Evolutionary conservation across 2,888 invertebrate species (phyloP).

Genomic region (Seira musarum): DNA sequence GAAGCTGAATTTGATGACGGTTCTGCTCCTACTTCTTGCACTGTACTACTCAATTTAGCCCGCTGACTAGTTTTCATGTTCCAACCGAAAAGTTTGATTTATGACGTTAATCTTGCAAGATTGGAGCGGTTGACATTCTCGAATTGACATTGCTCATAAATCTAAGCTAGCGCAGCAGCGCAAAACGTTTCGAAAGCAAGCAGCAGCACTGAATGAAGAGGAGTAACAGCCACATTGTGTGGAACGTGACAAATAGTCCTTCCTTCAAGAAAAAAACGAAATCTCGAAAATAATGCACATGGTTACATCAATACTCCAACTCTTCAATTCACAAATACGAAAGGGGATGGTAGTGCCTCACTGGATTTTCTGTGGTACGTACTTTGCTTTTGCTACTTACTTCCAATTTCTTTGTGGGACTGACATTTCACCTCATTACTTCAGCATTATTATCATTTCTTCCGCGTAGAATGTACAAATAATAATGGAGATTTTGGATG

Average conservation of each 20-base stretch:
- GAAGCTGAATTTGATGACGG: too few species aligned
- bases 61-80: conserved; percentile 26
- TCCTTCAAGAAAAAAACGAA: background rate
- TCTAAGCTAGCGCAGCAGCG: conserved; percentile 39
- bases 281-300: too few species aligned
- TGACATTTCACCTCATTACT: conserved; percentile 41
- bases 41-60: conserved; percentile 20
- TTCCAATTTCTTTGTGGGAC: background rate
- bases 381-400: too few species aligned
- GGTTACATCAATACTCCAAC: too few species aligned
- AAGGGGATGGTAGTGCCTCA: too few species aligned
- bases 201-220: conserved; percentile 22
- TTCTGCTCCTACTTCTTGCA: background rate
- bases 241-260: conserved; percentile 55
- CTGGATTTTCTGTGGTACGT: too few species aligned
- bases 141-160: conserved; percentile 60
- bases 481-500: background rate
- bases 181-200: background rate
- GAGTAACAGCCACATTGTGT: conserved; percentile 49
- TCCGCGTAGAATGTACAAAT: background rate
- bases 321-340: too few species aligned
- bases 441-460: conserved; percentile 32
- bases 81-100: conserved; percentile 49
- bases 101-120: conserved; percentile 57
- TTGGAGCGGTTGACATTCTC: conserved; percentile 55